Evolutionary conservation across 2,113 vertebrate species (phyloP), one percentile per base, ranked within the genome.

Genomic region (Lontra canadensis): DNA sequence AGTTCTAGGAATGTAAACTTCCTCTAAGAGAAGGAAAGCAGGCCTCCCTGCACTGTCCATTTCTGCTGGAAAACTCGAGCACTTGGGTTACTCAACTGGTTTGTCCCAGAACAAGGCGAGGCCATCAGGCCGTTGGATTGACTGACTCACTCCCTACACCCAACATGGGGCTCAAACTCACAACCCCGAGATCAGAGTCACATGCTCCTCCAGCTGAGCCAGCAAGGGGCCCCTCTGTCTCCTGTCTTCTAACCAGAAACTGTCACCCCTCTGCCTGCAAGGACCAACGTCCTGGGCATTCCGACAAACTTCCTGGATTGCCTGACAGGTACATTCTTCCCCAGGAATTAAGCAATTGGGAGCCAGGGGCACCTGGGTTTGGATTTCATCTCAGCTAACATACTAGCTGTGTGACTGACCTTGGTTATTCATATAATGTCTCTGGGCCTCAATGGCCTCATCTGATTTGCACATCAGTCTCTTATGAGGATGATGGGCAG

Each of bases 1-100:
- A 79, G 31, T 76, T 88, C 36, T 93, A 25, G 31, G 42, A 96
- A n/a, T 47, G 90, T 25, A 91, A 83, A 78, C 18, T 93, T 94
- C 73, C 42, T 49, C 36, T 39, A 91, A 25, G 17, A 39, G 39
- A 47, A 91, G 61, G 55, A 81, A 93, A 81, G 31, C 55, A 26
- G 57, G 34, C 29, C 26, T 91, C 63, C 44, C 42, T 20, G 7
- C 3, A 57, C 44, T 83, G 36, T 55, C 20, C 61, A 73, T n/a
- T 79, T 93, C 52, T 63, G 67, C 55, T 52, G 69, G 61, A 63
- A 95, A 83, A 88, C 26, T 39, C 61, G 34, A 74, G 74, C 8
- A 86, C 21, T 39, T 76, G 73, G 31, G 65, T 52, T 83, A 59
- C 34, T 83, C 25, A 17, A 57, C 59, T 65, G 25, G 20, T 57